These are phyloP conservation scores for Tanytarsus gracilentus DNA, from an alignment of 2,888 invertebrate species.

Conservation along the genomic window DNA sequence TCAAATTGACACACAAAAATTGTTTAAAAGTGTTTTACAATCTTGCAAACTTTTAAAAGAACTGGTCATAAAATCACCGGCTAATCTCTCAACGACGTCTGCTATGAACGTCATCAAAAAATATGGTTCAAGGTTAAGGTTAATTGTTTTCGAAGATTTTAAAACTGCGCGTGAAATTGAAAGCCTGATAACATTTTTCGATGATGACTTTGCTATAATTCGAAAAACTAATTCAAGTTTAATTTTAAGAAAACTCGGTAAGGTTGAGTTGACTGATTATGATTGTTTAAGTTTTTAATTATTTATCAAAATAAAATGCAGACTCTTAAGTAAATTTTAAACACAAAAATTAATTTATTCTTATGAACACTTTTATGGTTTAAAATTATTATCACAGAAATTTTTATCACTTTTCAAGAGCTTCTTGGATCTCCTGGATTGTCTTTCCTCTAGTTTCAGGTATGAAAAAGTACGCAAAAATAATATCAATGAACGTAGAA, in stretches of 20 bases:
- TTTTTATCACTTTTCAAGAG: neutral
- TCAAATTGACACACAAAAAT: neutral
- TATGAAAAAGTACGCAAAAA: conserved; percentile 1
- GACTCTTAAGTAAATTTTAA: no score
- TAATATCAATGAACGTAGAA: neutral
- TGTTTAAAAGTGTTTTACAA: neutral
- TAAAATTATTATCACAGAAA: no score
- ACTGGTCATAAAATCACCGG: neutral
- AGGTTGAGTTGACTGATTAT: neutral
- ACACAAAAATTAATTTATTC: no score
- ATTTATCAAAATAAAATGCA: neutral
- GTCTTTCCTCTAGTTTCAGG: conserved; percentile 4
- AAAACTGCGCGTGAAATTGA: neutral
- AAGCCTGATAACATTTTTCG: neutral
- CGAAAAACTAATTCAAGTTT: neutral
- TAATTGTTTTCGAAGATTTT: neutral
- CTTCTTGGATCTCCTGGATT: neutral
- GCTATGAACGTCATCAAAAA: neutral
- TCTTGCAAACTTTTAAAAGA: neutral
- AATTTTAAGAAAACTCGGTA: neutral
- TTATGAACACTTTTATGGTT: no score
- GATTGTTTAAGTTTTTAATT: neutral
- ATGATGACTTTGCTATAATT: neutral
- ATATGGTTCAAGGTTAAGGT: neutral
- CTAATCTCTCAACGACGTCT: neutral